Evolutionary conservation across 2,113 vertebrate species (phyloP).

Genomic region (Esox niger): DNA sequence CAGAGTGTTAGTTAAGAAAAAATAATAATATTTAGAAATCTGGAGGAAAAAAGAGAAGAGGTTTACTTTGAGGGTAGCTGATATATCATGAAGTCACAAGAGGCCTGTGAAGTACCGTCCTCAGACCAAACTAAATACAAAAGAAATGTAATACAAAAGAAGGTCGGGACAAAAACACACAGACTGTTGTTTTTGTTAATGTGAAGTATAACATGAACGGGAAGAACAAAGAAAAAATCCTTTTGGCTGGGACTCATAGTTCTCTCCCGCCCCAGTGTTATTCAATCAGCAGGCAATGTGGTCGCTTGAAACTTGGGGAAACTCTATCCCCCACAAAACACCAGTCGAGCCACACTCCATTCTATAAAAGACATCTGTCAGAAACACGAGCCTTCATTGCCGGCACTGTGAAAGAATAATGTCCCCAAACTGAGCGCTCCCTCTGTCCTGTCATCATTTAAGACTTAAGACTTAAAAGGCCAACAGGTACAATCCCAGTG

Average conservation of each 20-base stretch:
- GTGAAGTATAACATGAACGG: no score
- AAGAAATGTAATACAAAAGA: no score
- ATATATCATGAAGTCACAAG: no score
- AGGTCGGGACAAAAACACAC: no score
- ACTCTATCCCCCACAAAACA: constrained; percentile 67
- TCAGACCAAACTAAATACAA: no score
- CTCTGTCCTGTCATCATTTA: constrained; percentile 68
- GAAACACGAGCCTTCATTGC: constrained; percentile 66
- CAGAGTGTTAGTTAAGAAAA: no score
- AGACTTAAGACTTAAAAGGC: constrained; percentile 71
- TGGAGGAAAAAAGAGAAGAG: no score
- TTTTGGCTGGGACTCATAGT: background rate
- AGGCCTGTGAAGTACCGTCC: no score
- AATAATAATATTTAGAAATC: no score
- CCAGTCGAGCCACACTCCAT: constrained; percentile 65
- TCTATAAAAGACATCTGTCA: constrained; percentile 74
- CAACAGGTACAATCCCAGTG: constrained; percentile 60
- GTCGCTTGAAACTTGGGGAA: constrained; percentile 34
- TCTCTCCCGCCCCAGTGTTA: constrained; percentile 40
- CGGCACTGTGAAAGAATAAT: constrained; percentile 63
- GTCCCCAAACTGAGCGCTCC: constrained; percentile 35
- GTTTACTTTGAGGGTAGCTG: no score
- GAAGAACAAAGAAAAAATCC: background rate
- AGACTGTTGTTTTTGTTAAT: no score
- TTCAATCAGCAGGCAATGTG: constrained; percentile 72